These are phyloP conservation scores for Erannis defoliaria DNA, from an alignment of 2,888 invertebrate species.

Conservation along the genomic window DNA sequence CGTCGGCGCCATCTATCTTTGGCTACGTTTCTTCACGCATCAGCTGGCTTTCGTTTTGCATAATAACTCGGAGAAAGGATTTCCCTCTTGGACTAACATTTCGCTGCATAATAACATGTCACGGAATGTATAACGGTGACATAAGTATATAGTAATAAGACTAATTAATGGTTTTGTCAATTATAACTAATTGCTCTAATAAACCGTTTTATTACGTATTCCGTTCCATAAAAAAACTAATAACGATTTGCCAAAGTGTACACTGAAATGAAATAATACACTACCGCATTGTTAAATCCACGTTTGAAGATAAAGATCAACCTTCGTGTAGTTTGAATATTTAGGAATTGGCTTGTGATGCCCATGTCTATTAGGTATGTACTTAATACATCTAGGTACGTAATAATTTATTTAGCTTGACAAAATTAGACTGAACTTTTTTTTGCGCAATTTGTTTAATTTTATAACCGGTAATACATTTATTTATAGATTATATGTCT, in stretches of 20 bases:
- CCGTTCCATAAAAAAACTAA: conserved; percentile 16
- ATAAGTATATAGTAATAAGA: neutral
- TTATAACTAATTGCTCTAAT: conserved; percentile 24
- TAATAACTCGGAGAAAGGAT: too few species aligned
- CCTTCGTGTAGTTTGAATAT: conserved; percentile 50
- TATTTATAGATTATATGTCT: too few species aligned
- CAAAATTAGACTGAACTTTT: neutral
- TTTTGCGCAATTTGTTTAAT: too few species aligned
- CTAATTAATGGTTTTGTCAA: conserved; percentile 18
- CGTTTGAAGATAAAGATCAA: conserved; percentile 53
- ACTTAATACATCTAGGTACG: too few species aligned
- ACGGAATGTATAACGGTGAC: neutral
- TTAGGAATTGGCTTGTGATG: conserved; percentile 50
- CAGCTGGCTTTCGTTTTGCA: too few species aligned
- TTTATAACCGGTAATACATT: too few species aligned
- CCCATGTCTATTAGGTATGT: conserved; percentile 47
- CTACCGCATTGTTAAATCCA: conserved; percentile 60
- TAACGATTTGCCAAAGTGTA: conserved; percentile 31
- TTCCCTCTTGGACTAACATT: too few species aligned
- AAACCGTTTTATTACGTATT: conserved; percentile 22
- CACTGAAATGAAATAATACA: conserved; percentile 29
- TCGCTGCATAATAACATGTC: neutral
- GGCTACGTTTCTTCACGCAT: too few species aligned
- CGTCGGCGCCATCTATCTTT: too few species aligned
- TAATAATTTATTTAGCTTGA: neutral